These are phyloP conservation scores for Trachythela sp. DNA, from an alignment of 64 coral and sea anemone species.

Conservation along the genomic window DNA sequence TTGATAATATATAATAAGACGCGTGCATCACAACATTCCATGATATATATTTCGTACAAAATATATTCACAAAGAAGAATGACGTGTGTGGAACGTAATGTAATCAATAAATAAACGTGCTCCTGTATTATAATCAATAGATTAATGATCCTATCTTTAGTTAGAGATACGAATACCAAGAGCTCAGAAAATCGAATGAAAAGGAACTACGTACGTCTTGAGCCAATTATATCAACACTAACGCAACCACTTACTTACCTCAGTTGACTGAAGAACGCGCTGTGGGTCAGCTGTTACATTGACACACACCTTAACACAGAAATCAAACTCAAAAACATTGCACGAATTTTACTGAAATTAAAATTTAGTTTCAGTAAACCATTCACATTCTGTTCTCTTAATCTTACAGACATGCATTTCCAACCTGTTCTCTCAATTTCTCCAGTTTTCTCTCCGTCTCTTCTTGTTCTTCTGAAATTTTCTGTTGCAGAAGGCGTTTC, in stretches of 20 bases:
- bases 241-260: neutral
- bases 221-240: too few relatives aligned
- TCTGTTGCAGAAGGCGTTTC: constrained; percentile 50
- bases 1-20: too few relatives aligned
- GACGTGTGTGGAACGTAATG: too few relatives aligned
- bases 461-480: constrained; percentile 57
- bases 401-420: neutral
- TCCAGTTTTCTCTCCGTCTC: constrained; percentile 71
- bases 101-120: too few relatives aligned
- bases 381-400: too few relatives aligned
- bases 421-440: constrained; percentile 73
- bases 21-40: too few relatives aligned
- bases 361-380: neutral
- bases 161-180: neutral
- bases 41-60: too few relatives aligned
- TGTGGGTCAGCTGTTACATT: neutral
- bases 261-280: neutral
- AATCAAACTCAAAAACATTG: neutral
- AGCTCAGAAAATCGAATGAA: too few relatives aligned
- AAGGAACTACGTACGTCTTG: too few relatives aligned
- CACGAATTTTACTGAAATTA: neutral
- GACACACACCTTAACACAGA: neutral
- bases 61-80: too few relatives aligned
- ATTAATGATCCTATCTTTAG: too few relatives aligned
- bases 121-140: too few relatives aligned